Base-by-base conservation (phyloP, 2,888 invertebrate genomes). In the Beris morrisii region DNA sequence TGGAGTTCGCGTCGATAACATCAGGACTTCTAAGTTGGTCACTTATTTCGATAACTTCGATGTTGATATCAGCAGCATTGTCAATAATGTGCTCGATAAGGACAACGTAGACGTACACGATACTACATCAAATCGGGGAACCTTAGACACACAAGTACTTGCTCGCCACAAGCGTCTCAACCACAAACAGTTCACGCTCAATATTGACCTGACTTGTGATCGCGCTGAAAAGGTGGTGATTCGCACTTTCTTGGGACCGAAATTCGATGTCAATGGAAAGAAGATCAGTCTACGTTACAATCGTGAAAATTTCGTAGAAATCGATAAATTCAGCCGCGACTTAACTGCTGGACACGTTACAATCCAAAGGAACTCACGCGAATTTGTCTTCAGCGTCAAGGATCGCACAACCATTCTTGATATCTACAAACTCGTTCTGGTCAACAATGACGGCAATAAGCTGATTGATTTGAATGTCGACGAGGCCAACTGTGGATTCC, bases 21-120 rank as follows among this genome's bases (percentile, higher is more conserved):
- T 90, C 31, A 83, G 87, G 5, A 83, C 88, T 68, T 87, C 86
- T 73, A 85, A 87, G 68, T 79, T 91, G 48, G 79, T 85, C 43
- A 91, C 91, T 30, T 89, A 85, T 82, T 89, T 88, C 77, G 89
- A 89, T 71, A 75, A 88, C 70, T 84, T 82, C 74, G 85, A 86
- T 74, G 76, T 86, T 66, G 87, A 88, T 73, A 81, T 90, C 5
- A 84, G 83, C 70, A 84, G 84, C 72, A 79, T 3, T 78, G 79
- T 71, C 7, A 28, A 55, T 45, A 32, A 32, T 15, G 43, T 22
- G 12, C 1, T 22, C 22, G 38, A 38, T 15, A 11, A 11, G 38
- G 9, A 38, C 3, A 38, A 5, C 38, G 38, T 38, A 7, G 38
- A 38, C 3, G 38, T 38, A 38, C 5, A 9, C 4, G 46, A 50